phyloP scores from a whole-genome alignment of 2,797 vertebrate genomes.

The Dermochelys coriacea region DNA sequence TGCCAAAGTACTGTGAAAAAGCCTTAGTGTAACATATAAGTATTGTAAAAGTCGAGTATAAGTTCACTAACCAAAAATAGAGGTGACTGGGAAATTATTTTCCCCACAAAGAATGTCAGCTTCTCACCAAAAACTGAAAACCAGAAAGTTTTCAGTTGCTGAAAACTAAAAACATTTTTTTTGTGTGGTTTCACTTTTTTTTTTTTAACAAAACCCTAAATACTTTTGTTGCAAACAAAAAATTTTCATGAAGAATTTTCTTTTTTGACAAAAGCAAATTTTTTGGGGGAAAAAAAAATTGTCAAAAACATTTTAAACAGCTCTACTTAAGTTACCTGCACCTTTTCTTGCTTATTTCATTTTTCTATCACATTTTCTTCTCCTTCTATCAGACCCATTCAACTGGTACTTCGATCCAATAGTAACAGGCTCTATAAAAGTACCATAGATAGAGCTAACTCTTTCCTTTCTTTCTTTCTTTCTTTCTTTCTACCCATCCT shows the following conservation, averaged over 20 bases:
- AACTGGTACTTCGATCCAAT: rapidly evolving
- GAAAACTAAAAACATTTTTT: background rate
- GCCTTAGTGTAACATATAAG: background rate
- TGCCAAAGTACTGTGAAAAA: background rate
- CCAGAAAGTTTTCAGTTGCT: background rate
- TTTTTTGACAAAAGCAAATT: too few species aligned
- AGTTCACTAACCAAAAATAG: slow-evolving; percentile 13
- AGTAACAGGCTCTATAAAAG: background rate
- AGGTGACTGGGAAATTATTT: slow-evolving; percentile 41
- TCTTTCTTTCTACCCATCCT: background rate
- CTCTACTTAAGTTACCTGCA: too few species aligned
- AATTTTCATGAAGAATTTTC: background rate
- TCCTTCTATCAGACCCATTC: background rate
- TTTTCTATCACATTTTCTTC: background rate
- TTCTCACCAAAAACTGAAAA: slow-evolving; percentile 38
- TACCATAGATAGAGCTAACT: too few species aligned
- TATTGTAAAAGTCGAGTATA: slow-evolving; percentile 32
- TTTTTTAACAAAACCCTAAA: background rate
- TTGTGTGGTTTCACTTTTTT: background rate
- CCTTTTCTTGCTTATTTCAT: background rate
- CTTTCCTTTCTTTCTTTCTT: background rate
- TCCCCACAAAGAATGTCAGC: slow-evolving; percentile 34
- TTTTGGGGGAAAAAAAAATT: too few species aligned
- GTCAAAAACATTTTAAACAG: too few species aligned
- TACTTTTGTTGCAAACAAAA: background rate